Percentiles rank a stretch among this genome's conserved stretches.
Evolutionary conservation across 2,888 invertebrate species (phyloP).

Genomic region (Caenorhabditis japonica): DNA sequence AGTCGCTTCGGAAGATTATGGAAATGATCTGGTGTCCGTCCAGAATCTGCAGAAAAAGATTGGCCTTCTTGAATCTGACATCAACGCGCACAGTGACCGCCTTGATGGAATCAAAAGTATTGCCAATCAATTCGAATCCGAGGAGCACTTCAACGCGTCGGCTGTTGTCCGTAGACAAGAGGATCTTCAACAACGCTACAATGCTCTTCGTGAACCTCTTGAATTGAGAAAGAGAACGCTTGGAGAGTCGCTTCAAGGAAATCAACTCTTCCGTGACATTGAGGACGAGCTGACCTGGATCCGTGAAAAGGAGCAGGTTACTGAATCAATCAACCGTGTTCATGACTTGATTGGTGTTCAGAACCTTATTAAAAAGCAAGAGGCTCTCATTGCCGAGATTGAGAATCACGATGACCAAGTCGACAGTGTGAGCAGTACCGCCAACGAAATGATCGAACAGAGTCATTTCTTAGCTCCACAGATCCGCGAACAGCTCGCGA

Average conservation of each 20-base stretch:
- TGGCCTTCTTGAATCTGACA: conserved; percentile 93
- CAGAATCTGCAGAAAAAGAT: conserved; percentile 99
- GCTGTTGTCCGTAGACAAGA: conserved; percentile 91
- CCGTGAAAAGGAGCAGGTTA: conserved; percentile 95
- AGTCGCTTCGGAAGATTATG: conserved; percentile 92
- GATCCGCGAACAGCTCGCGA: conserved; percentile 87
- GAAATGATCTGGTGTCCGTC: conserved; percentile 94
- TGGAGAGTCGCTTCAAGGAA: conserved; percentile 92
- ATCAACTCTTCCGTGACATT: conserved; percentile 95
- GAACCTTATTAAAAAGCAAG: conserved; percentile 98
- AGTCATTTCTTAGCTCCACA: conserved; percentile 98
- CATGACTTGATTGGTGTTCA: conserved; percentile 98
- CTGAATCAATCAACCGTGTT: conserved; percentile 75
- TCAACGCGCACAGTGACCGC: conserved; percentile 94
- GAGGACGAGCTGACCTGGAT: conserved; percentile 99
- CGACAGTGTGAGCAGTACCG: conserved; percentile 89
- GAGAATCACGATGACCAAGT: conserved; percentile 93
- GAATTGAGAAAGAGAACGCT: conserved; percentile 79
- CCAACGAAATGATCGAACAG: conserved; percentile 84
- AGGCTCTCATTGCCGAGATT: conserved; percentile 95
- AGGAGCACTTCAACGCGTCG: conserved; percentile 96
- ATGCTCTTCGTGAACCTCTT: conserved; percentile 77
- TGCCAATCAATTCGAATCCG: conserved; percentile 91
- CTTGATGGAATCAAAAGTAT: conserved; percentile 86
- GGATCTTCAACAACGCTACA: conserved; percentile 86